Base-by-base conservation (phyloP, 2,888 invertebrate genomes). In the Idaea straminata region DNA sequence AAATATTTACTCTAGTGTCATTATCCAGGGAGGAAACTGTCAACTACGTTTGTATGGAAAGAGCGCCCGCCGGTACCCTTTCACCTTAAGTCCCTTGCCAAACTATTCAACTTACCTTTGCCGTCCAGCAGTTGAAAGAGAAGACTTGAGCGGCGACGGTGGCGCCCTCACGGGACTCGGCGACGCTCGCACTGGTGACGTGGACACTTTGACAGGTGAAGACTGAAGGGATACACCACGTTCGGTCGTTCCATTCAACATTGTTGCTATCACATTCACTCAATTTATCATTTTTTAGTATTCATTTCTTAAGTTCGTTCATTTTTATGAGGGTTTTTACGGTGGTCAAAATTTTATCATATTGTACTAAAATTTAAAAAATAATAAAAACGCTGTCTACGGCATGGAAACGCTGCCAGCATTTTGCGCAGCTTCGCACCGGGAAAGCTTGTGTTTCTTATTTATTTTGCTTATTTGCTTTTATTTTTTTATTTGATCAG, bases 191-290 rank as follows among this genome's bases (percentile, higher is more conserved):
- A 89, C 88, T 3, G 90, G 89, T 0, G 89, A 88, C 3, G 89
- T 86, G 0, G 83, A 74, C 59, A 81, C 77, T 74, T 86, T 87
- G 64, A 85, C 85, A 10, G 91, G 90, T 0, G 92, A 91, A 0
- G 89, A 87, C 70, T 90, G 89, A 25, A 88, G 78, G 62, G 91
- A 85, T 57, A 86, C 62, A 0, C 86, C 82, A 34, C 87, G 82
- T 59, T 92, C 90, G 5, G 86, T 79, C 35, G 85, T 80, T 58
- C 90, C 92, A 83, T 92, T 92, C 74, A 91, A 71, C 92, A 91
- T 92, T 77, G 69, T 79, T 16, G 59, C 47, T 1, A 13, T 68
- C 15, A 36, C 62, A 68, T 66, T 68, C 68, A 69, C 70, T 74
- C 69, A 72, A 72, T 72, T 62, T 72, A 73, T 74, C 77, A 77